Evolutionary conservation across 2,113 vertebrate genomes (phyloP), one percentile per base, ranked within the genome.

Genomic region (Sciurus niger): DNA sequence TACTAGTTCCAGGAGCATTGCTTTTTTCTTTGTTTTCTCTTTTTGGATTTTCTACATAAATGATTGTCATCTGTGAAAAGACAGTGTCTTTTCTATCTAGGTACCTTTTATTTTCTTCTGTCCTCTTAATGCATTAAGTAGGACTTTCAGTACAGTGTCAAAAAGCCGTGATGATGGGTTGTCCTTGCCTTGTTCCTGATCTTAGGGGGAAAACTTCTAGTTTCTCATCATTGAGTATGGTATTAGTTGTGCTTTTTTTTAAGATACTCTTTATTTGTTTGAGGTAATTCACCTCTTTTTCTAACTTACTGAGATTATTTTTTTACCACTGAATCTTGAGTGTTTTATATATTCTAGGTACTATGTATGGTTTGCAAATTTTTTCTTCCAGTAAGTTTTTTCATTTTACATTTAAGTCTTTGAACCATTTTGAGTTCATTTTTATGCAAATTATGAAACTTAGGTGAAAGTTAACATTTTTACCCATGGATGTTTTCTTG

Each of bases 301-400:
- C 16, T 37, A 16, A 25, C 53, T 90, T 68, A 51, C 46, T 79
- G 58, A 90, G 43, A 53, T 84, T 34, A 8, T 68, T 78, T 88
- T 90, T 91, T 94, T 25, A 70, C 11, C 63, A 11, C 79, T 91
- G 82, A 40, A 43, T 46, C 65, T 83, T 72, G 51, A 79, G 70
- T 78, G 91, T 37, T 90, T 90, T 73, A 79, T 96, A 37, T 96
- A 43, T 93, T 96, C n/a, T 95, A 87, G 16, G 46, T 90, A 96
- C 17, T 93, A 32, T 58, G 51, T 73, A 22, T 83, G 37, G 24
- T 46, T 96, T 85, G 74, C 30, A 82, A 60, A 76, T 95, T 34
- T 85, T 85, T 89, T 92, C 53, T 76, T 17, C 48, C 13, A n/a
- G 16, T 72, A 76, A 85, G 70, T 93, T 93, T 90, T 90, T 68